phyloP scores from a whole-genome alignment of 2,113 vertebrate genomes.

The Anarhynchus alexandrinus region DNA sequence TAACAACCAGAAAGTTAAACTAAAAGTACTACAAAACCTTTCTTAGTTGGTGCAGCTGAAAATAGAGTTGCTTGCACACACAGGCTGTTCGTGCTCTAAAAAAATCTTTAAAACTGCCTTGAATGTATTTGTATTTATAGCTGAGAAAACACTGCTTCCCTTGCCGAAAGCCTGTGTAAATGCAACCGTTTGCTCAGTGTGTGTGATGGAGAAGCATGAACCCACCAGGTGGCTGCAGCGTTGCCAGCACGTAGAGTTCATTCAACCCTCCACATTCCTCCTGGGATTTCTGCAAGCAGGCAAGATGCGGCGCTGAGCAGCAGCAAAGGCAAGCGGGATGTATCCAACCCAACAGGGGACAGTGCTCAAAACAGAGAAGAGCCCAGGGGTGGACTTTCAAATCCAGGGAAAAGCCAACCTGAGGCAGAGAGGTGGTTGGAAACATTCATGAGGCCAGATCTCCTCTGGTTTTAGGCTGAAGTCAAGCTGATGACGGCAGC shows the following conservation, averaged over 20 bases:
- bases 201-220: not conserved
- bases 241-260: not conserved
- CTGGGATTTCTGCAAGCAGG: not conserved
- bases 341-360: not conserved
- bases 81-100: not conserved
- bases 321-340: not conserved
- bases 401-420: not conserved
- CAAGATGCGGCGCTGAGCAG: not conserved
- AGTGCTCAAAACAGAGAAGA: not conserved
- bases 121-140: not conserved
- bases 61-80: not conserved
- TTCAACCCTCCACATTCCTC: not conserved
- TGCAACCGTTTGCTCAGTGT: not conserved
- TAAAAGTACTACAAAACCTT: not conserved
- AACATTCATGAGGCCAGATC: not conserved
- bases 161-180: not conserved
- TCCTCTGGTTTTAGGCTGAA: not conserved
- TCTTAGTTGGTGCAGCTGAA: not conserved
- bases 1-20: not conserved
- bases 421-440: not conserved
- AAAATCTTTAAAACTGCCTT: not conserved
- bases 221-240: not conserved
- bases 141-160: not conserved
- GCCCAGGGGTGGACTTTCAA: not conserved
- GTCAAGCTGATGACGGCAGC: not conserved